phyloP scores from a whole-genome alignment of 1,140 invertebrate genomes.

The Drosophila ambigua region DNA sequence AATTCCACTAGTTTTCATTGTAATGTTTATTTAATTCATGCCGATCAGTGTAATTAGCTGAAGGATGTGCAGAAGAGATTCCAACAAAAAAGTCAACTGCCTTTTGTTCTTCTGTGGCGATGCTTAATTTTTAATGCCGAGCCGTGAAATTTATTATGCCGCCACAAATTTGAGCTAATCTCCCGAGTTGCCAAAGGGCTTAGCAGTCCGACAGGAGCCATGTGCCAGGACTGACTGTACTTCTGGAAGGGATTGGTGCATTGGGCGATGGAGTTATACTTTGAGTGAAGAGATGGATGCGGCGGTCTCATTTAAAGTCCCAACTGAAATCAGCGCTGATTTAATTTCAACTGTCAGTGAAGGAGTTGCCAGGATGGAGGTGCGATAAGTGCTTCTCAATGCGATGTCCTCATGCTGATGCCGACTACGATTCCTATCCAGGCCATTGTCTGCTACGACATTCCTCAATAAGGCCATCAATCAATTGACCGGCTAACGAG shows the following conservation, averaged over 20 bases:
- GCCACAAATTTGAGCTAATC: conserved; percentile 80
- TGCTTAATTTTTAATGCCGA: conserved; percentile 77
- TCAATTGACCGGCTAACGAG: conserved; percentile 75
- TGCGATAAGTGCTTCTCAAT: conserved; percentile 75
- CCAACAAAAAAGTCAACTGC: conserved; percentile 52
- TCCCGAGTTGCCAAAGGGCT: conserved; percentile 55
- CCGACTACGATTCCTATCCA: conserved; percentile 18
- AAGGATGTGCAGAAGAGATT: conserved; percentile 6
- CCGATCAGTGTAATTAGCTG: conserved; percentile 61
- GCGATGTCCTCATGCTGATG: conserved; percentile 25
- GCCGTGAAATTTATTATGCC: conserved; percentile 71
- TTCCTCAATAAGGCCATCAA: conserved; percentile 69
- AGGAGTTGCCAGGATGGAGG: conserved; percentile 35
- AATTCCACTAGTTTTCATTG: too few relatives aligned
- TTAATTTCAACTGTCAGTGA: conserved; percentile 58
- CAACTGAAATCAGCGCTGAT: conserved; percentile 64
- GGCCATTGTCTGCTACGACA: conserved; percentile 37
- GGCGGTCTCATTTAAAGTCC: conserved; percentile 60
- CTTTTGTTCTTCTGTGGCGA: conserved; percentile 47
- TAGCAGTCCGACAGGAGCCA: conserved; percentile 25
- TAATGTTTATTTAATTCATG: neutral
- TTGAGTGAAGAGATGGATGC: conserved; percentile 4
- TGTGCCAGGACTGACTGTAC: conserved; percentile 50
- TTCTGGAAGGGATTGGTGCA: conserved; percentile 4
- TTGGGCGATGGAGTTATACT: conserved; percentile 10